Percentiles rank a stretch among this genome's conserved stretches.
phyloP scores from a whole-genome alignment of 1,140 invertebrate genomes.

The Drosophila arizonae region DNA sequence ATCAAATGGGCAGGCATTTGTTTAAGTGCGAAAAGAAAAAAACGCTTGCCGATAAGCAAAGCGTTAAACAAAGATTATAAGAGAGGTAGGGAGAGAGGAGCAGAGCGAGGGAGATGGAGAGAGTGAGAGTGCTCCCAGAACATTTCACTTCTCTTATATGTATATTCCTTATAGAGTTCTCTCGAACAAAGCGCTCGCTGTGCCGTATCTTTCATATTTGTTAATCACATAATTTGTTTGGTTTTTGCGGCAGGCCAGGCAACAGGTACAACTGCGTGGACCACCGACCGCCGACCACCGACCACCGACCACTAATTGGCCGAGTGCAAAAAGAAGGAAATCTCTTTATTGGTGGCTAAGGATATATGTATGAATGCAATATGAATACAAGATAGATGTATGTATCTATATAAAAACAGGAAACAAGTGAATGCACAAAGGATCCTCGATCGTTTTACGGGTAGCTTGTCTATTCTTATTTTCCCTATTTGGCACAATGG shows the following conservation, averaged over 20 bases:
- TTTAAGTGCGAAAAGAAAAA: slow-evolving; percentile 59
- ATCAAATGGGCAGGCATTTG: slow-evolving; percentile 56
- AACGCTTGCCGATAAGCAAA: slow-evolving; percentile 51
- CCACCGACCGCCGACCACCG: slow-evolving; percentile 33
- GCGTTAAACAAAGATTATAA: not conserved
- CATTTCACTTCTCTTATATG: not conserved
- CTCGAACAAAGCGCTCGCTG: slow-evolving; percentile 35
- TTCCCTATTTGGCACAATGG: slow-evolving; percentile 48
- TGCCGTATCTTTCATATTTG: slow-evolving; percentile 57
- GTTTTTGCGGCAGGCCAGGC: slow-evolving; percentile 37
- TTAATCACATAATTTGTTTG: slow-evolving; percentile 76
- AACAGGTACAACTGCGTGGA: slow-evolving; percentile 35
- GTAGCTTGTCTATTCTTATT: slow-evolving; percentile 4
- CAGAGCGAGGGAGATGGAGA: not conserved
- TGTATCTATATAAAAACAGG: slow-evolving; percentile 36
- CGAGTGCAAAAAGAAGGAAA: slow-evolving; percentile 53
- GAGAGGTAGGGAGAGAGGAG: not conserved
- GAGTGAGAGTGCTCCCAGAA: not conserved
- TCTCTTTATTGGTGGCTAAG: slow-evolving; percentile 69
- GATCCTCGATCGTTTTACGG: slow-evolving; percentile 18
- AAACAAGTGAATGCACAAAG: slow-evolving; percentile 55
- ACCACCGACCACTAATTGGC: slow-evolving; percentile 63
- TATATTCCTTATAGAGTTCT: not conserved
- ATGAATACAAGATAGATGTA: not conserved
- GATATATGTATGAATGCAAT: slow-evolving; percentile 2